phyloP scores from a whole-genome alignment of 2,113 vertebrate species.

The Orthonyx spaldingii region DNA sequence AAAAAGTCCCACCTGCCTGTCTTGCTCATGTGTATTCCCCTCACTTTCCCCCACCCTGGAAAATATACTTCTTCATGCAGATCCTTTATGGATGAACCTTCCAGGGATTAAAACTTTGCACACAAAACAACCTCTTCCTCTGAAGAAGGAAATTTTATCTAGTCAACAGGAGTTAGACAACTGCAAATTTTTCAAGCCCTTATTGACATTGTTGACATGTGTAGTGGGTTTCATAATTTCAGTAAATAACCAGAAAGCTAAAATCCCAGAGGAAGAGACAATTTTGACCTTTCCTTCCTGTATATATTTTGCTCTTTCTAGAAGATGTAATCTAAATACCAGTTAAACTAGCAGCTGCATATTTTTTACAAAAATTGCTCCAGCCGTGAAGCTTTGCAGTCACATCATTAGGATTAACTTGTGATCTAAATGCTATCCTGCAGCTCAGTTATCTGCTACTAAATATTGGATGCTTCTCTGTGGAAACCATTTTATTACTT shows the following conservation, averaged over 20 bases:
- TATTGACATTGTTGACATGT: neutral
- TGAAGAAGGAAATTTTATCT: neutral
- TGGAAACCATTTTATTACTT: neutral
- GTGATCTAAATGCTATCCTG: conserved; percentile 10
- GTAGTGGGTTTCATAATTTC: neutral
- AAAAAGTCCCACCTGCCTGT: neutral
- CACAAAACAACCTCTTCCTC: neutral
- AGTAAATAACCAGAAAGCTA: neutral
- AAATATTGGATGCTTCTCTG: conserved; percentile 30
- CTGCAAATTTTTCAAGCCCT: neutral
- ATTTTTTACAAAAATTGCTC: neutral
- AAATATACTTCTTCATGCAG: neutral
- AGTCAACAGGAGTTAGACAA: neutral
- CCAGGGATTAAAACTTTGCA: neutral
- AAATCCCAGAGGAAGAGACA: neutral
- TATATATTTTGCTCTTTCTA: neutral
- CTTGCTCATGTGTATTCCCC: neutral
- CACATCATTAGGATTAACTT: conserved; percentile 36
- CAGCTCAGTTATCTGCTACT: neutral
- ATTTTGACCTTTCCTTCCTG: neutral
- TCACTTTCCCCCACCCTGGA: neutral
- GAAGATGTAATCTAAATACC: neutral
- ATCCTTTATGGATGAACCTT: neutral
- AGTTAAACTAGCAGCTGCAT: neutral
- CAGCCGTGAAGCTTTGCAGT: neutral